Evolutionary conservation across 53 echinoderm and acorn worm genomes (phyloP).

Genomic region (Stichopus horrens): DNA sequence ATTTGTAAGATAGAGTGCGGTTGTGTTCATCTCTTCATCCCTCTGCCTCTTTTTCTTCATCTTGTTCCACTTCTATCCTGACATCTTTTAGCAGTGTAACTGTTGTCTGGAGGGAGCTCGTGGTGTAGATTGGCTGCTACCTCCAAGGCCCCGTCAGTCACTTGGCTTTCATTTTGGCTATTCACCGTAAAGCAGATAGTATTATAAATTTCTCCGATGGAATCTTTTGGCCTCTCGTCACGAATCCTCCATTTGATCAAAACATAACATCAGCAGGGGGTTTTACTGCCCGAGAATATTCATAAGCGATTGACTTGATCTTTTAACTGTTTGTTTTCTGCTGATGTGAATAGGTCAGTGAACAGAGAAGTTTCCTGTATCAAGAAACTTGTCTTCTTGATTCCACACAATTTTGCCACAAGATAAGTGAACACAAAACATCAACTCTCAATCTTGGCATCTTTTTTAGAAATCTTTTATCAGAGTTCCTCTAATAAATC

Average conservation of each 20-base stretch:
- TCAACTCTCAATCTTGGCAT: too few species aligned
- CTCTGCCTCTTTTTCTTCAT: too few species aligned
- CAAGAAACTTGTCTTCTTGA: background rate
- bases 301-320: background rate
- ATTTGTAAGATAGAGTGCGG: too few species aligned
- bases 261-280: background rate
- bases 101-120: too few species aligned
- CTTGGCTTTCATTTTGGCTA: background rate
- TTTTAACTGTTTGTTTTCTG: background rate
- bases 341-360: background rate
- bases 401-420: too few species aligned
- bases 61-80: too few species aligned
- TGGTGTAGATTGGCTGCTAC: background rate
- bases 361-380: background rate
- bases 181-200: background rate
- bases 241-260: background rate
- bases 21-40: too few species aligned
- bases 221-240: background rate
- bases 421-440: too few species aligned
- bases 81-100: too few species aligned
- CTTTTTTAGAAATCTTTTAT: too few species aligned
- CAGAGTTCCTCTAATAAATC: too few species aligned
- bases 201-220: background rate
- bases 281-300: background rate
- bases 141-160: background rate